Conservation (phyloP, 2,888 invertebrate species). For the Drosophila pegasa region DNA sequence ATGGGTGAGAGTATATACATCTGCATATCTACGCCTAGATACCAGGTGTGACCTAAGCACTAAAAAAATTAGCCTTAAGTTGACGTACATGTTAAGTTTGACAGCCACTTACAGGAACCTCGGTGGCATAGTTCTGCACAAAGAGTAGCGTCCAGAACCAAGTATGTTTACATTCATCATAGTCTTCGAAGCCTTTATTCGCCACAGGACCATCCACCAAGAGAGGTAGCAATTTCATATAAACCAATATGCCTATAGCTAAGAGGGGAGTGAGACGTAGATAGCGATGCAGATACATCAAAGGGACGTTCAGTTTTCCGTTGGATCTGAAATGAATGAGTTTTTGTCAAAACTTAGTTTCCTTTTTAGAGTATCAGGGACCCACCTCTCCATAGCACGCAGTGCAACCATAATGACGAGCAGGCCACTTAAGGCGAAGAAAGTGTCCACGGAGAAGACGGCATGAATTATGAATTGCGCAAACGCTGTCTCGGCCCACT, state of each 20-base stretch:
- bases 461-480: slow-evolving; percentile 75
- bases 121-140: slow-evolving; percentile 84
- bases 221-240: slow-evolving; percentile 84
- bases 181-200: not conserved
- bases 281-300: slow-evolving; percentile 80
- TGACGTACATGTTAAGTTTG: not conserved
- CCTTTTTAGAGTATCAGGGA: not conserved
- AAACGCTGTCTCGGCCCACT: slow-evolving; percentile 49
- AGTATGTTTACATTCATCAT: slow-evolving; percentile 65
- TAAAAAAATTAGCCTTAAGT: slow-evolving; percentile 18
- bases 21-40: slow-evolving; percentile 86
- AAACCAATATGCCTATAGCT: slow-evolving; percentile 84
- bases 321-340: slow-evolving; percentile 33
- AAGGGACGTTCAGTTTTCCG: slow-evolving; percentile 66
- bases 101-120: slow-evolving; percentile 63
- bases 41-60: slow-evolving; percentile 86
- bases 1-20: slow-evolving; percentile 86
- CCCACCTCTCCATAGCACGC: slow-evolving; percentile 61
- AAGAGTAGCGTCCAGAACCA: slow-evolving; percentile 85
- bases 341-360: not conserved
- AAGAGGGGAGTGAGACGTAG: slow-evolving; percentile 86
- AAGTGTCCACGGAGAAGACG: slow-evolving; percentile 87
- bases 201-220: slow-evolving; percentile 85
- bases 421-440: slow-evolving; percentile 87
- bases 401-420: slow-evolving; percentile 83